A percentile compares a stretch with the other conserved stretches of the same genome.
Evolutionary conservation across 2,888 invertebrate species (phyloP).

Genomic region (Mesoligia furuncula): DNA sequence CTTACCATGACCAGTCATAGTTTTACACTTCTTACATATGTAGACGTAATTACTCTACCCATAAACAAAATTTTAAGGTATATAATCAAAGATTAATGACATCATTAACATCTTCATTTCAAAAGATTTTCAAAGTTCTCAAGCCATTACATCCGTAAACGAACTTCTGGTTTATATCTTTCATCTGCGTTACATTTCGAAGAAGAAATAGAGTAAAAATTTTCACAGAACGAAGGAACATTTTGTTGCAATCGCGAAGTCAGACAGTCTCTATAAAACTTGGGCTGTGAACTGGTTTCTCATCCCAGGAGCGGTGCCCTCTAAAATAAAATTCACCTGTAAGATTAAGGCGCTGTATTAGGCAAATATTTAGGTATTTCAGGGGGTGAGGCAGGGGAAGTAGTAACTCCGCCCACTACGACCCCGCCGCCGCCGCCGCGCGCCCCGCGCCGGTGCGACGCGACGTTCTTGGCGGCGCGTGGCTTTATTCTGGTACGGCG

Average conservation of each 20-base stretch:
- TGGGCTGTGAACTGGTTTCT: conserved; percentile 58
- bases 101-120: conserved; percentile 45
- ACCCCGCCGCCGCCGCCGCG: no score
- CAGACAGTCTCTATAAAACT: conserved; percentile 31
- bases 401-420: no score
- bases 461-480: no score
- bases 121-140: conserved; percentile 54
- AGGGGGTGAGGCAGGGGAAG: no score
- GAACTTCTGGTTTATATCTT: conserved; percentile 60
- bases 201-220: conserved; percentile 56
- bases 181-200: conserved; percentile 55
- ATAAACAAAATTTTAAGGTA: no score
- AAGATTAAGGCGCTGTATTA: no score
- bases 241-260: conserved; percentile 42
- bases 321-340: conserved; percentile 50
- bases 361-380: no score
- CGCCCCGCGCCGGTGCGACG: no score
- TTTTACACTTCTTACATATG: conserved; percentile 37
- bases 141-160: conserved; percentile 39
- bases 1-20: conserved; percentile 20
- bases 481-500: no score
- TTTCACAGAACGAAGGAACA: conserved; percentile 52
- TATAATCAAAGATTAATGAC: no score
- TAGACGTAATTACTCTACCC: conserved; percentile 33
- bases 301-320: conserved; percentile 42